phyloP scores from a whole-genome alignment of 2,888 invertebrate genomes.

The Agrilus biguttatus region DNA sequence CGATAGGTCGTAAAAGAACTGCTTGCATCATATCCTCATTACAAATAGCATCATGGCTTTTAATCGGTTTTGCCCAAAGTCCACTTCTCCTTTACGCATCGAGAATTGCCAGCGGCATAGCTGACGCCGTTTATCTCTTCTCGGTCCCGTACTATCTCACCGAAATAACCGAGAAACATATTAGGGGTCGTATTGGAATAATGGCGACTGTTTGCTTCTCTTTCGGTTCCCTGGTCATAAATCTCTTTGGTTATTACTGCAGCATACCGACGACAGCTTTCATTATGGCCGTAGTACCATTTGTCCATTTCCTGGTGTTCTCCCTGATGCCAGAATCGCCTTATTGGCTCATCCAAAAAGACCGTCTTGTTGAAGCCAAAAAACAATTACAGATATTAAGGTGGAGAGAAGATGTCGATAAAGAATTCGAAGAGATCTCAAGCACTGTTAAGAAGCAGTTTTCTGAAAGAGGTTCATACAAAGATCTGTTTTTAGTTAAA shows the following conservation, averaged over 20 bases:
- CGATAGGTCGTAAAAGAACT: slow-evolving; percentile 53
- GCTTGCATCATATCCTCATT: slow-evolving; percentile 45
- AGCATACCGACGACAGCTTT: slow-evolving; percentile 36
- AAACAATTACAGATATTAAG: slow-evolving; percentile 40
- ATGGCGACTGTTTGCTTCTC: slow-evolving; percentile 41
- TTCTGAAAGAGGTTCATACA: slow-evolving; percentile 35
- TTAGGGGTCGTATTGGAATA: slow-evolving; percentile 47
- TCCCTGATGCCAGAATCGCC: slow-evolving; percentile 51
- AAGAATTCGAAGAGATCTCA: slow-evolving; percentile 24
- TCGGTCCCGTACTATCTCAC: slow-evolving; percentile 45
- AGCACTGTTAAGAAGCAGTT: slow-evolving; percentile 24
- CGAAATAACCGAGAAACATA: slow-evolving; percentile 41
- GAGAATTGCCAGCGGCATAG: slow-evolving; percentile 40
- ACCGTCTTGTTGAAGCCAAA: slow-evolving; percentile 29
- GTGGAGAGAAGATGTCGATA: slow-evolving; percentile 34
- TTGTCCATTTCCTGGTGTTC: slow-evolving; percentile 41
- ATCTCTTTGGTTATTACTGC: slow-evolving; percentile 43
- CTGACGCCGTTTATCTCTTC: slow-evolving; percentile 30
- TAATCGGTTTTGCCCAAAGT: slow-evolving; percentile 43
- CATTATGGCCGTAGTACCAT: slow-evolving; percentile 40
- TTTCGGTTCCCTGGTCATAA: slow-evolving; percentile 45
- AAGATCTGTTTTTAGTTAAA: slow-evolving; percentile 36
- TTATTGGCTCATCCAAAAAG: slow-evolving; percentile 29
- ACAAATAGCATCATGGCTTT: slow-evolving; percentile 46
- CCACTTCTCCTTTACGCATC: slow-evolving; percentile 40